Evolutionary conservation across 2,888 invertebrate genomes (phyloP), one percentile per base, ranked within the genome.

Genomic region (Tinea semifulvella): DNA sequence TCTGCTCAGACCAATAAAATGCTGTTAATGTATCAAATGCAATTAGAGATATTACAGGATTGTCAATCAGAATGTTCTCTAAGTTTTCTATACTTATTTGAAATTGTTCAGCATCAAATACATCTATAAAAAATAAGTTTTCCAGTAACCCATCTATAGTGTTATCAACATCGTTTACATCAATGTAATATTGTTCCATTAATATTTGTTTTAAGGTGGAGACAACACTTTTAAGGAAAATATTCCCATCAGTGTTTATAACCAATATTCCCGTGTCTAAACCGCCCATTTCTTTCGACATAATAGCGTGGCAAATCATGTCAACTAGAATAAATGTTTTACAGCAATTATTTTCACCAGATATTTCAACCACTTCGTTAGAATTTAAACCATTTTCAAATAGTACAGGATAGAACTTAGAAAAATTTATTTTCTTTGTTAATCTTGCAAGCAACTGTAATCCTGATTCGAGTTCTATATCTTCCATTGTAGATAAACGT

Each of bases 391-490:
- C 70, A 46, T 49, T 48, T 45, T 60, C 52, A 54, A 87, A 85
- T 46, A 87, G 53, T 25, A 49, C 50, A 10, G 73, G 64, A 39
- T 85, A 83, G 53, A 86, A 68, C 18, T 68, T 65, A 49, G 58
- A 53, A 8, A 85, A 52, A 11, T 62, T 63, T 1, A 73, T 63
- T 50, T 76, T 76, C 48, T 65, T 68, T 13, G 60, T 67, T 22
- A 86, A 53, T 56, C 87, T 75, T 35, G 83, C 67, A 14, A 86
- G 56, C 45, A 86, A 61, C 56, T 86, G 85, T n/a, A 82, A 54
- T 27, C 86, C 87, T 11, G 85, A 82, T 68, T 87, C 87, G 17
- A 83, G 60, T 62, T 68, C 75, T 49, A 62, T 65, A 45, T 57
- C 31, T 13, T 2, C 14, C 31, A 31, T 31, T 31, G 31, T 2